A percentile compares a stretch with the other conserved stretches of the same genome.
Conservation (phyloP, 2,797 vertebrate species). For the Amphiprion clarkii region DNA sequence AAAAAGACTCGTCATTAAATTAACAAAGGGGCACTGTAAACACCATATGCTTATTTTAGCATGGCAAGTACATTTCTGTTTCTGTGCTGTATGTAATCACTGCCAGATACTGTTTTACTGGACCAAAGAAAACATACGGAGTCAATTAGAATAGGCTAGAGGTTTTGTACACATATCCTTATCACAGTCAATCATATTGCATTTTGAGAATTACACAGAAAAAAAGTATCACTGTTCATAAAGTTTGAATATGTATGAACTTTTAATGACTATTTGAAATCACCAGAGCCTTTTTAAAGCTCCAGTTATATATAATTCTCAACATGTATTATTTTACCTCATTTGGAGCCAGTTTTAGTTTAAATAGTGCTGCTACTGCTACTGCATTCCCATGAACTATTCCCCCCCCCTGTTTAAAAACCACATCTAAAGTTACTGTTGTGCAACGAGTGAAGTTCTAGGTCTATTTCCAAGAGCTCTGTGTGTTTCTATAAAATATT, state of each 20-base stretch:
- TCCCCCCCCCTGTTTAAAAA: slow-evolving; percentile 28
- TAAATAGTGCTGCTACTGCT: slow-evolving; percentile 13
- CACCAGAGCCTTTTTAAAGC: slow-evolving; percentile 14
- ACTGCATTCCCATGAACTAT: slow-evolving; percentile 31
- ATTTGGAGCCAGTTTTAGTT: slow-evolving; percentile 20
- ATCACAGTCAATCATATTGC: background rate
- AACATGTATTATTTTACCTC: slow-evolving; percentile 1
- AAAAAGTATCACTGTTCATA: background rate
- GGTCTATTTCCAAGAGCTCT: slow-evolving; percentile 44
- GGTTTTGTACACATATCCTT: background rate
- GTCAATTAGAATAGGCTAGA: background rate
- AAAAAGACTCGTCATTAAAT: slow-evolving; percentile 50
- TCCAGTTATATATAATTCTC: slow-evolving; percentile 10
- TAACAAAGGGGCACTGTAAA: slow-evolving; percentile 43
- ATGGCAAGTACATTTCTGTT: slow-evolving; percentile 9
- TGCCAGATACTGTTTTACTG: background rate
- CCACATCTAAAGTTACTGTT: slow-evolving; percentile 49
- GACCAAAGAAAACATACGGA: slow-evolving; percentile 1
- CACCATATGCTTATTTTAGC: slow-evolving; percentile 49
- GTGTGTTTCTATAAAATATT: slow-evolving; percentile 62
- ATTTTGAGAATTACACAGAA: background rate
- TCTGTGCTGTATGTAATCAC: slow-evolving; percentile 19
- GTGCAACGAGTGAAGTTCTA: slow-evolving; percentile 44
- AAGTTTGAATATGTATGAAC: slow-evolving; percentile 18
- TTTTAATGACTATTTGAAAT: slow-evolving; percentile 34